These are phyloP conservation scores for Heliconius aoede DNA, from an alignment of 2,888 invertebrate species.

Conservation along the genomic window DNA sequence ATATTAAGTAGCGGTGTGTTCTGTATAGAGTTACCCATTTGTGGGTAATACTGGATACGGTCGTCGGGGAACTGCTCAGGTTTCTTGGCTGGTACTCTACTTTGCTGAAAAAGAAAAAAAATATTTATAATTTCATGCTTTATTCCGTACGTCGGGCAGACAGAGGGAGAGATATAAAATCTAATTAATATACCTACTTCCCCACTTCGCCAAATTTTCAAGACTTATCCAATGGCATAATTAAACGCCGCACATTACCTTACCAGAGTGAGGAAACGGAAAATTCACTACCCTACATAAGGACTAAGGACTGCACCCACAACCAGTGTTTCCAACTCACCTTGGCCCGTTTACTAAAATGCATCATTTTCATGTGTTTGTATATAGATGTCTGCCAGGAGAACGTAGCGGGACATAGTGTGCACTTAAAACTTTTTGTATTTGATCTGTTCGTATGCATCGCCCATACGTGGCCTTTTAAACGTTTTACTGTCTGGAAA, in stretches of 20 bases:
- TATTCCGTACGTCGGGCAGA: neutral
- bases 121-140: neutral
- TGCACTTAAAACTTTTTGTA: slow-evolving; percentile 68
- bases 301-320: too few relatives aligned
- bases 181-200: neutral
- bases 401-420: slow-evolving; percentile 74
- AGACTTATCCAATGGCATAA: neutral
- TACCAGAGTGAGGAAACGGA: too few relatives aligned
- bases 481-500: slow-evolving; percentile 69
- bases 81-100: slow-evolving; percentile 58
- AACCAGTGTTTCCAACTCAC: slow-evolving; percentile 54
- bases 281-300: too few relatives aligned
- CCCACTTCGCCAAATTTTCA: too few relatives aligned
- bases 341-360: slow-evolving; percentile 64
- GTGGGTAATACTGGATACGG: slow-evolving; percentile 63
- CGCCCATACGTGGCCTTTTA: slow-evolving; percentile 78
- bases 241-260: neutral
- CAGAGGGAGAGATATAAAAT: neutral
- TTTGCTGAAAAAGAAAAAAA: slow-evolving; percentile 51
- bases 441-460: slow-evolving; percentile 74
- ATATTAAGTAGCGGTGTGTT: slow-evolving; percentile 44
- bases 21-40: slow-evolving; percentile 49
- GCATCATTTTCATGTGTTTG: slow-evolving; percentile 79
- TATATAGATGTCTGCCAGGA: slow-evolving; percentile 78
- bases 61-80: slow-evolving; percentile 62